These are phyloP conservation scores for Pemphredon lugubris DNA, from an alignment of 2,888 invertebrate species.

Conservation along the genomic window DNA sequence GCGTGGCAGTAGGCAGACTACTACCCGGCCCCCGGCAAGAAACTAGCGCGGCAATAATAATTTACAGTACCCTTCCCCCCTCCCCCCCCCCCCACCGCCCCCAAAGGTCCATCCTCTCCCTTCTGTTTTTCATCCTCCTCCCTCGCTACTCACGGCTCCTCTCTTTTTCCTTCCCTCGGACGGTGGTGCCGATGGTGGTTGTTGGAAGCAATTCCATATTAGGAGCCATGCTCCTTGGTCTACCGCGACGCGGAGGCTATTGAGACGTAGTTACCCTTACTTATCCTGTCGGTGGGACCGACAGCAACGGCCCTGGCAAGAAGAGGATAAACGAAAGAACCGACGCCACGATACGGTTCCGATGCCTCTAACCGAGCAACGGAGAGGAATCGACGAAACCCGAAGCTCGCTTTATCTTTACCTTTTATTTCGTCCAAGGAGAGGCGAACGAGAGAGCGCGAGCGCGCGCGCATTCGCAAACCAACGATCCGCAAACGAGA, in stretches of 20 bases:
- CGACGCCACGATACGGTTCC: slow-evolving; percentile 6
- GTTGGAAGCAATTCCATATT: slow-evolving; percentile 68
- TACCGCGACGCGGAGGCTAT: slow-evolving; percentile 64
- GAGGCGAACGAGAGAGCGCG: not conserved
- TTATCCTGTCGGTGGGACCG: slow-evolving; percentile 61
- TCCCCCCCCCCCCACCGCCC: slow-evolving; percentile 5
- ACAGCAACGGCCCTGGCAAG: slow-evolving; percentile 42
- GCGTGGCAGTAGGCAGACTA: slow-evolving; percentile 49
- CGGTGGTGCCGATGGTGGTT: slow-evolving; percentile 59
- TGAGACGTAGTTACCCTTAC: slow-evolving; percentile 74
- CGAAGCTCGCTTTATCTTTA: too few relatives aligned
- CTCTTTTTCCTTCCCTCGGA: slow-evolving; percentile 37
- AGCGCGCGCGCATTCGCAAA: not conserved
- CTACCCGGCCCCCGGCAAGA: slow-evolving; percentile 56
- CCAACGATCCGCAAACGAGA: too few relatives aligned
- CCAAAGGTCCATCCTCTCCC: slow-evolving; percentile 4
- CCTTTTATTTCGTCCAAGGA: not conserved
- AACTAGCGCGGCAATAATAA: slow-evolving; percentile 70
- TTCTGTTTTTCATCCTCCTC: slow-evolving; percentile 2
- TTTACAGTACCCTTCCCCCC: slow-evolving; percentile 60
- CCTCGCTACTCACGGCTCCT: too few relatives aligned
- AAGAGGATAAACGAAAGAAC: slow-evolving; percentile 31
- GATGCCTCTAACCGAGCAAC: not conserved
- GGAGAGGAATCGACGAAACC: not conserved
- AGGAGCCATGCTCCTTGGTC: slow-evolving; percentile 60